These are phyloP conservation scores for Pinctada fucata DNA, from an alignment of 2,888 invertebrate genomes.

Conservation along the genomic window DNA sequence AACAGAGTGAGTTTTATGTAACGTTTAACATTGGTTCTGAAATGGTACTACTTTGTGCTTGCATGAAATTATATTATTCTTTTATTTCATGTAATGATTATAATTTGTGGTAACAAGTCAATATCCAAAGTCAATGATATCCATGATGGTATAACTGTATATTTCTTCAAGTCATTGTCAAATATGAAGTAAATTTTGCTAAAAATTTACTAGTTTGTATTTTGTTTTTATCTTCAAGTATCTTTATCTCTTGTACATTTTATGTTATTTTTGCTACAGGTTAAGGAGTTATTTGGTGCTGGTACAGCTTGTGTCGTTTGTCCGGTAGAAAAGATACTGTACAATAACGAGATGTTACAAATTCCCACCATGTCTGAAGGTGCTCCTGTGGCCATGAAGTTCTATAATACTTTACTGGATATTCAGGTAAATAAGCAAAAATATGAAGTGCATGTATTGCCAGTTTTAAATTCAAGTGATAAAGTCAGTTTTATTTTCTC, in stretches of 20 bases:
- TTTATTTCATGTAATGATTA: not conserved
- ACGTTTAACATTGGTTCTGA: not conserved
- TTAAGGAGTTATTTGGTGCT: slow-evolving; percentile 97
- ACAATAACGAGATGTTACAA: slow-evolving; percentile 80
- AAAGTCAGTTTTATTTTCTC: not conserved
- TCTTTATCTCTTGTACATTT: not conserved
- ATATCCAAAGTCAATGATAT: not conserved
- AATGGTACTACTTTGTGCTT: not conserved
- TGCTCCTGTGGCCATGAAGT: slow-evolving; percentile 85
- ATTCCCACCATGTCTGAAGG: slow-evolving; percentile 79
- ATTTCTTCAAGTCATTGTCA: too few relatives aligned
- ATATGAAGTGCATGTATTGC: not conserved
- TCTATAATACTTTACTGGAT: slow-evolving; percentile 87
- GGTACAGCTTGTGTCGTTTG: slow-evolving; percentile 98
- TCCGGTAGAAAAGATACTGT: slow-evolving; percentile 92
- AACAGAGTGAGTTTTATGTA: slow-evolving; percentile 81
- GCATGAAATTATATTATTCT: not conserved
- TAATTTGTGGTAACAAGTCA: not conserved
- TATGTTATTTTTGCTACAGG: slow-evolving; percentile 79
- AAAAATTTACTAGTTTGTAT: too few relatives aligned
- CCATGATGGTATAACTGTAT: too few relatives aligned
- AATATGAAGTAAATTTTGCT: too few relatives aligned
- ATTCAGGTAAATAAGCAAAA: slow-evolving; percentile 82
- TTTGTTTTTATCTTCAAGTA: not conserved
- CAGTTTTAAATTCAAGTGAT: not conserved